A percentile compares a stretch with the other conserved stretches of the same genome.
These are phyloP conservation scores for Kryptopterus vitreolus DNA, from an alignment of 2,797 vertebrate genomes.

Conservation along the genomic window DNA sequence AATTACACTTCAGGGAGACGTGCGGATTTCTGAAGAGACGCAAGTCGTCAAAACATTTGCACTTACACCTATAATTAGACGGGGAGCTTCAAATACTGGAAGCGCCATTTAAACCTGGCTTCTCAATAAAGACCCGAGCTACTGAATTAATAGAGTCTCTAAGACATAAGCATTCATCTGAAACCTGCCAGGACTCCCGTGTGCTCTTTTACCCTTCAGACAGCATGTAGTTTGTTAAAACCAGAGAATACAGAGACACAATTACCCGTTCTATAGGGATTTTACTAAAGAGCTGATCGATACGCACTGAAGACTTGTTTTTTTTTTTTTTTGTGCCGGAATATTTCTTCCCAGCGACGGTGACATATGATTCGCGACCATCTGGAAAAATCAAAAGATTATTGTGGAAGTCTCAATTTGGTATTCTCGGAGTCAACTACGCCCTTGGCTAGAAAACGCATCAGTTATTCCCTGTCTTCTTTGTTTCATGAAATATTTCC, in stretches of 20 bases:
- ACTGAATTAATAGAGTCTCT: conserved; percentile 61
- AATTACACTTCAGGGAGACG: conserved; percentile 80
- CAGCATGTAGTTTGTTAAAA: conserved; percentile 74
- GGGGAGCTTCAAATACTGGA: conserved; percentile 74
- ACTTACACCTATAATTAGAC: conserved; percentile 72
- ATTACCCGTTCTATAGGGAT: conserved; percentile 74
- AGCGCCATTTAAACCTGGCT: conserved; percentile 70
- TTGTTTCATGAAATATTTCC: conserved; percentile 22
- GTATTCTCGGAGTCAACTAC: neutral
- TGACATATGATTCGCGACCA: conserved; percentile 39
- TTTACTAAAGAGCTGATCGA: conserved; percentile 79
- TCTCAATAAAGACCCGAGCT: conserved; percentile 45
- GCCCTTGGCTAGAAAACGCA: neutral
- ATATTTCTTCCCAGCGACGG: conserved; percentile 62
- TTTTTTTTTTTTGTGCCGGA: conserved; percentile 57
- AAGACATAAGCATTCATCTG: conserved; percentile 61
- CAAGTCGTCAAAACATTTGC: conserved; percentile 77
- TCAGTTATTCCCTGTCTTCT: neutral
- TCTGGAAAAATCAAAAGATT: conserved; percentile 28
- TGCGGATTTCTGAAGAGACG: conserved; percentile 79
- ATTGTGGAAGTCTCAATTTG: neutral
- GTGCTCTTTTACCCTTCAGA: conserved; percentile 66
- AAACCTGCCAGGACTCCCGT: conserved; percentile 60
- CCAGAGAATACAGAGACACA: conserved; percentile 77
- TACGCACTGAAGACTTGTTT: conserved; percentile 69